Conservation (phyloP, 2,888 invertebrate species). For the Schizotus pectinicornis region DNA sequence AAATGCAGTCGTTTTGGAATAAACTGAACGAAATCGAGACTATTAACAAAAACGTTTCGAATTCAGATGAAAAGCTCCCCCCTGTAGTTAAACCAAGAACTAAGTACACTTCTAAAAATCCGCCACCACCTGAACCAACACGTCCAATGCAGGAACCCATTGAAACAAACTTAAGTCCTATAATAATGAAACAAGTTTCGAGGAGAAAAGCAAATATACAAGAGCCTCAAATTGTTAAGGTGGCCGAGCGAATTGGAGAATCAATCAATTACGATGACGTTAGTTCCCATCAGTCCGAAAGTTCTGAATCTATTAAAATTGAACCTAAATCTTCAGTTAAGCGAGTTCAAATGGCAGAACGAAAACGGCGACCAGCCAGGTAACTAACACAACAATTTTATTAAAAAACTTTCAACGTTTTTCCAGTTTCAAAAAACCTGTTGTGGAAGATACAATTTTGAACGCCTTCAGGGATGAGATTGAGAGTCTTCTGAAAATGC, state of each 20-base stretch:
- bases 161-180: too few relatives aligned
- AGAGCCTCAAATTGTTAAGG: too few relatives aligned
- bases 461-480: constrained; percentile 30
- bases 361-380: background rate
- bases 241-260: too few relatives aligned
- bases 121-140: too few relatives aligned
- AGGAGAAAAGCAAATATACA: too few relatives aligned
- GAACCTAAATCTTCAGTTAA: background rate
- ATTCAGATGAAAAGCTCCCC: constrained; percentile 20
- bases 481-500: constrained; percentile 58
- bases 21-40: constrained; percentile 50
- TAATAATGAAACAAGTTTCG: too few relatives aligned
- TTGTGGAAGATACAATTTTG: constrained; percentile 23
- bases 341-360: background rate
- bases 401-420: constrained; percentile 5
- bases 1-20: constrained; percentile 54
- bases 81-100: constrained; percentile 36
- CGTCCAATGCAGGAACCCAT: too few relatives aligned
- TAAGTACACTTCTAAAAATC: constrained; percentile 16
- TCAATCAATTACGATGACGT: too few relatives aligned
- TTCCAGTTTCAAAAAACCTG: constrained; percentile 24
- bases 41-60: constrained; percentile 35
- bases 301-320: background rate
- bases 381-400: background rate
- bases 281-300: background rate